Percentiles rank a stretch among this genome's conserved stretches.
Conservation (phyloP, 1,140 invertebrate genomes). For the Nymphalis io region DNA sequence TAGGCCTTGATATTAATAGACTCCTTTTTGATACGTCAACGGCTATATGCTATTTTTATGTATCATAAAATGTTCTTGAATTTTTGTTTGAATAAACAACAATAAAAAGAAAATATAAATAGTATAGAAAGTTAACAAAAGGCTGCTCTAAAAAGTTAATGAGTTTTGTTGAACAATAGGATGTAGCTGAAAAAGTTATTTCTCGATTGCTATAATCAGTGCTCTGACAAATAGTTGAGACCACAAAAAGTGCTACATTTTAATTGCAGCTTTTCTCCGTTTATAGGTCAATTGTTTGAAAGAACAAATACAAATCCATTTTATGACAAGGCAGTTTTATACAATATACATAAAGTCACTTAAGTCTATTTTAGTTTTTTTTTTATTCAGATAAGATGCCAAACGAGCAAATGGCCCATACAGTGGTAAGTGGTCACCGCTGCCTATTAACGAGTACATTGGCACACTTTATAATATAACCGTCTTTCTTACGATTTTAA, state of each 20-base stretch:
- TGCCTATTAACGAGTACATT: too few relatives aligned
- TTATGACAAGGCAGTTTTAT: background rate
- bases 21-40: constrained; percentile 1
- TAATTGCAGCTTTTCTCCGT: constrained; percentile 8
- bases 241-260: constrained; percentile 12
- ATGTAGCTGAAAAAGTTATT: constrained; percentile 29
- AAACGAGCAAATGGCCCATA: too few relatives aligned
- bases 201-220: constrained; percentile 17
- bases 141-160: constrained; percentile 5
- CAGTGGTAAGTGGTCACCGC: too few relatives aligned
- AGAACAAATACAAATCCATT: constrained; percentile 3
- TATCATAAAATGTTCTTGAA: background rate
- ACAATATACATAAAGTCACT: background rate
- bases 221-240: constrained; percentile 6
- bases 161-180: constrained; percentile 19
- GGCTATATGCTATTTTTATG: background rate
- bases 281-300: constrained; percentile 14
- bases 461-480: too few relatives aligned
- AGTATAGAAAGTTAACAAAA: constrained; percentile 4
- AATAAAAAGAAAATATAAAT: background rate
- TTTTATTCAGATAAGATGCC: background rate
- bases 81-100: background rate
- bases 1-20: constrained; percentile 10
- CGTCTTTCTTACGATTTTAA: too few relatives aligned
- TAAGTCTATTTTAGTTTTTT: background rate